Conservation (phyloP, 2,888 invertebrate species). For the Drosophila hamatofila region DNA sequence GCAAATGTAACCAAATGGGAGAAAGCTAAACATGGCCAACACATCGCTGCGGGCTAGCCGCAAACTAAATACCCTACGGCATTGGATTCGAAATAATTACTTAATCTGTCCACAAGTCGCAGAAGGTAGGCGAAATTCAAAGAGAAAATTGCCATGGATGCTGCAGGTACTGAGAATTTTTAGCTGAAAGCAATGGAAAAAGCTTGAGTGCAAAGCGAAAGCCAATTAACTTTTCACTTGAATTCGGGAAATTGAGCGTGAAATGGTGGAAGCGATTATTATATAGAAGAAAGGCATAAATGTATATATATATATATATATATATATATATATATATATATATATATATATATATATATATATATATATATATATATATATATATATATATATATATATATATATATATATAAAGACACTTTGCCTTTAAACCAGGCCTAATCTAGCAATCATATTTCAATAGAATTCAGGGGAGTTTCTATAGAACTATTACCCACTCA, state of each 20-base stretch:
- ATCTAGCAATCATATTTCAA: too few relatives aligned
- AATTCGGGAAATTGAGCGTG: neutral
- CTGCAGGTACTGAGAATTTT: neutral
- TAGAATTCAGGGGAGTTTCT: too few relatives aligned
- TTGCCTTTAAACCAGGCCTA: too few relatives aligned
- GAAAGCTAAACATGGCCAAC: conserved; percentile 15
- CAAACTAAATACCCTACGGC: conserved; percentile 8
- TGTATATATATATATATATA: too few relatives aligned
- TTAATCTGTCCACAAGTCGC: conserved; percentile 6
- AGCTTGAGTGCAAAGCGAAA: neutral
- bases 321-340: too few relatives aligned
- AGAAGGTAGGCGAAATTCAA: neutral
- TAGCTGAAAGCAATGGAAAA: neutral
- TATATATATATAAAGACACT: too few relatives aligned
- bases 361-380: too few relatives aligned
- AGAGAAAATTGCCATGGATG: neutral
- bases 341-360: too few relatives aligned
- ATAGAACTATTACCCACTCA: too few relatives aligned
- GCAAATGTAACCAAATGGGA: conserved; percentile 12
- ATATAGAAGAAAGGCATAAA: neutral
- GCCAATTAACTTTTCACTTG: conserved; percentile 4
- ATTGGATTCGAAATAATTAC: neutral
- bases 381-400: too few relatives aligned
- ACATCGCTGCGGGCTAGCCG: neutral
- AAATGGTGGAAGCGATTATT: neutral